Evolutionary conservation across 2,888 invertebrate species (phyloP).

Genomic region (Podotricha telesiphe): DNA sequence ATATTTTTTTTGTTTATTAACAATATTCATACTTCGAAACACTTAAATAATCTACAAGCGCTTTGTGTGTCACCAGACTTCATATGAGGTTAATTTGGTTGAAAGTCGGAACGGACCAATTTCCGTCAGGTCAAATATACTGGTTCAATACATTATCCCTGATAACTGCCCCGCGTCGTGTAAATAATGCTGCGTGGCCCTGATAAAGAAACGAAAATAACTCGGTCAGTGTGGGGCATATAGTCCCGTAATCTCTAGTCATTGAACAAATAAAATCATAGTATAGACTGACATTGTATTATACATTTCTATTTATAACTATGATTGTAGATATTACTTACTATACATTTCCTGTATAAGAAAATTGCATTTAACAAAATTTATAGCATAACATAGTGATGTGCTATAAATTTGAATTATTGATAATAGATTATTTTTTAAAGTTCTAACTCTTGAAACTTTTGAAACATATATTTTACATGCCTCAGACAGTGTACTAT

Average conservation of each 20-base stretch:
- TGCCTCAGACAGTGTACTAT: too few relatives aligned
- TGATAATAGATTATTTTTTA: too few relatives aligned
- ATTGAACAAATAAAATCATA: constrained; percentile 51
- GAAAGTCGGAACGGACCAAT: constrained; percentile 6
- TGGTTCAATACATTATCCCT: constrained; percentile 40
- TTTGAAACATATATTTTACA: too few relatives aligned
- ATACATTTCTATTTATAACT: constrained; percentile 36
- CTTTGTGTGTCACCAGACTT: background rate
- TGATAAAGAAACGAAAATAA: constrained; percentile 77
- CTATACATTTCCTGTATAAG: background rate
- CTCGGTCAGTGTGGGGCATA: constrained; percentile 55
- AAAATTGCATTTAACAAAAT: background rate
- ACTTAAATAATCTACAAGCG: too few relatives aligned
- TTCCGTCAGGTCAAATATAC: constrained; percentile 26
- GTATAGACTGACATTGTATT: constrained; percentile 20
- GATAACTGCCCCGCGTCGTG: constrained; percentile 46
- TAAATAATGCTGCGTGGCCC: constrained; percentile 63
- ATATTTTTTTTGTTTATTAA: too few relatives aligned
- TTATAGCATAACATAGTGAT: too few relatives aligned
- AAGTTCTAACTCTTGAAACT: too few relatives aligned
- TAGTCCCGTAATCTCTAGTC: constrained; percentile 63
- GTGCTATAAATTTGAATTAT: too few relatives aligned
- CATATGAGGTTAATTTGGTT: constrained; percentile 8
- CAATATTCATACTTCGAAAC: too few relatives aligned
- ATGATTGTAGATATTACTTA: constrained; percentile 24